Conservation (phyloP, 2,113 vertebrate species). For the Vidua chalybeata region DNA sequence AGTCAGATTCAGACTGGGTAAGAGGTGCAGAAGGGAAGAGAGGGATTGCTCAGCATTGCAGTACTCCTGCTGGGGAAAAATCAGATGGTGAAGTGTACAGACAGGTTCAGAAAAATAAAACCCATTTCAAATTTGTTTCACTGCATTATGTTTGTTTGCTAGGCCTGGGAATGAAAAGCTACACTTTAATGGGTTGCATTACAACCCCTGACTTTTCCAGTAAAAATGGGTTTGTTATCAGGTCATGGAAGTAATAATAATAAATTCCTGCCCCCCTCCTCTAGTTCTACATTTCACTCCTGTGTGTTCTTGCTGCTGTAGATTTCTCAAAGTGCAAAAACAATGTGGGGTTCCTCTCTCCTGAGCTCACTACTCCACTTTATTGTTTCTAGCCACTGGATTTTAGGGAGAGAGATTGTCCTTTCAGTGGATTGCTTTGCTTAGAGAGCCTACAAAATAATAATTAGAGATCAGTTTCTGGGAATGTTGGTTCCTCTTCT, state of each 20-base stretch:
- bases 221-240: slow-evolving; percentile 8
- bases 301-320: not conserved
- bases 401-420: not conserved
- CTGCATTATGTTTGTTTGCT: not conserved
- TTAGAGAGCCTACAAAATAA: not conserved
- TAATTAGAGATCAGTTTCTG: not conserved
- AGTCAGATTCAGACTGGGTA: not conserved
- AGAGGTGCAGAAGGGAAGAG: not conserved
- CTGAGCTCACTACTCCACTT: not conserved
- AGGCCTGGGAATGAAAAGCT: not conserved
- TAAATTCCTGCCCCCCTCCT: not conserved
- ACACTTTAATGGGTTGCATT: not conserved
- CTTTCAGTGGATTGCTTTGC: not conserved
- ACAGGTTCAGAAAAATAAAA: not conserved
- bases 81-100: not conserved
- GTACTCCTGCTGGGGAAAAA: not conserved
- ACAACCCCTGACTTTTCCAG: not conserved
- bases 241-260: not conserved
- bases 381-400: not conserved
- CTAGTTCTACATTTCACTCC: not conserved
- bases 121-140: not conserved
- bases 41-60: not conserved
- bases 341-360: not conserved
- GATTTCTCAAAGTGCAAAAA: not conserved
- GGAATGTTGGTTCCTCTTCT: not conserved